Evolutionary conservation across 2,797 vertebrate genomes (phyloP), one percentile per base, ranked within the genome.

Genomic region (Esox masquinongy): DNA sequence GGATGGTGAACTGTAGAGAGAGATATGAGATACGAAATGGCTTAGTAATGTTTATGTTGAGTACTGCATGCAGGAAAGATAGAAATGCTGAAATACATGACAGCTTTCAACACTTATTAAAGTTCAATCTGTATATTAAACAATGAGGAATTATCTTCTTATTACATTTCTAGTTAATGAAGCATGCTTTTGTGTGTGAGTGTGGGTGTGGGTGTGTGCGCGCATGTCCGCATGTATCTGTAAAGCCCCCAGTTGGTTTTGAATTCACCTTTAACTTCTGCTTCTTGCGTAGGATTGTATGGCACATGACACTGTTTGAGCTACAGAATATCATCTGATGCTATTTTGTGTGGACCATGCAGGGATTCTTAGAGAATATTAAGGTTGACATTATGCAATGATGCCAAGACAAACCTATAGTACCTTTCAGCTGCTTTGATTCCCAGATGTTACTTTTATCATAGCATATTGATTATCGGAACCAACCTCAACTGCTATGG

Each of bases 21-120:
- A 74, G n/a, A 59, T 59, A 76, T 73, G 75, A 74, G n/a, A 59
- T 59, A 76, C 74, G 80, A 86, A 74, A 64, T 74, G 82, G 80
- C 78, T 91, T 84, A 86, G 78, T 61, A 84, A 75, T 75, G 64
- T 80, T 80, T 82, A 80, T 77, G 76, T 79, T 80, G 72, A 51
- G 59, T 50, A 0, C 63, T 49, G 39, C 14, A 75, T 12, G 72
- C 8, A 2, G 8, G 24, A 36, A 24, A 34, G 53, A n/a, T 56
- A 22, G 19, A 29, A 81, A 72, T 84, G 7, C 2, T 0, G 14
- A 8, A 39, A 70, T 50, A 7, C 36, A 68, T 5, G 36, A 63
- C 72, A 61, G 56, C 8, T 24, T 84, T 74, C 74, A 51, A 39
- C 22, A 5, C 56, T 24, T 26, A 14, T 4, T 24, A 12, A 24